These are phyloP conservation scores for Carassius carassius DNA, from an alignment of 2,113 vertebrate genomes.

Conservation along the genomic window DNA sequence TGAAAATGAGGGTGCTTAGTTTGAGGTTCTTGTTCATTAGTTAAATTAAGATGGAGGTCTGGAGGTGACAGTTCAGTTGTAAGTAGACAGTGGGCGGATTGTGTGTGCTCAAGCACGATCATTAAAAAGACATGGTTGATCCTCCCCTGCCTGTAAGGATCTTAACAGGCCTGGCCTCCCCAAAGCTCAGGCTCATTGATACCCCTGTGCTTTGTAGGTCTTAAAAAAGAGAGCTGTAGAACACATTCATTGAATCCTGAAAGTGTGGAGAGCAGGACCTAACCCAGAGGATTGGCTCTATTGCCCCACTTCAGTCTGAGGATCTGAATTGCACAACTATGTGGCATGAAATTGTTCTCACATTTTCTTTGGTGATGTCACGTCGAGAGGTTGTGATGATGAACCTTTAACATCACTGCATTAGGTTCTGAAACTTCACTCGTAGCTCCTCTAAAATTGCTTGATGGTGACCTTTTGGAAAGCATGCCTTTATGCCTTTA, in stretches of 20 bases:
- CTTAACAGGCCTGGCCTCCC: neutral
- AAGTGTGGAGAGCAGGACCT: slow-evolving; percentile 16
- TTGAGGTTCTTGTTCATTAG: slow-evolving; percentile 62
- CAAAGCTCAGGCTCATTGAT: slow-evolving; percentile 5
- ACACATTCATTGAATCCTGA: slow-evolving; percentile 9
- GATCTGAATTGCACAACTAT: neutral
- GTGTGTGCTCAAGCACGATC: slow-evolving; percentile 41
- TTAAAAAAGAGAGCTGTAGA: slow-evolving; percentile 26
- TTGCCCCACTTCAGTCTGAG: neutral
- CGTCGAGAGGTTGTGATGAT: neutral
- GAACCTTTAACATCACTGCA: neutral
- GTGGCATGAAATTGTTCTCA: neutral
- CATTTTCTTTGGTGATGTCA: neutral
- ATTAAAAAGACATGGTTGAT: slow-evolving; percentile 20
- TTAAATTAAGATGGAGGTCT: slow-evolving; percentile 56
- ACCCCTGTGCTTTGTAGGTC: slow-evolving; percentile 16
- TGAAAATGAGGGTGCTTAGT: slow-evolving; percentile 53
- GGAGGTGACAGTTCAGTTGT: slow-evolving; percentile 61
- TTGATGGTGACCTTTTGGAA: neutral
- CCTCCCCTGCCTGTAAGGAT: neutral
- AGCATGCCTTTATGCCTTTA: slow-evolving; percentile 58
- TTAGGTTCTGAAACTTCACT: neutral
- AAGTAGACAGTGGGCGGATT: slow-evolving; percentile 44
- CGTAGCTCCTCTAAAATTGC: neutral
- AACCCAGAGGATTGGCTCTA: slow-evolving; percentile 1